Percentiles rank a stretch among this genome's conserved stretches.
Conservation (phyloP, 64 coral and sea anemone species). For the Porites australiensis region DNA sequence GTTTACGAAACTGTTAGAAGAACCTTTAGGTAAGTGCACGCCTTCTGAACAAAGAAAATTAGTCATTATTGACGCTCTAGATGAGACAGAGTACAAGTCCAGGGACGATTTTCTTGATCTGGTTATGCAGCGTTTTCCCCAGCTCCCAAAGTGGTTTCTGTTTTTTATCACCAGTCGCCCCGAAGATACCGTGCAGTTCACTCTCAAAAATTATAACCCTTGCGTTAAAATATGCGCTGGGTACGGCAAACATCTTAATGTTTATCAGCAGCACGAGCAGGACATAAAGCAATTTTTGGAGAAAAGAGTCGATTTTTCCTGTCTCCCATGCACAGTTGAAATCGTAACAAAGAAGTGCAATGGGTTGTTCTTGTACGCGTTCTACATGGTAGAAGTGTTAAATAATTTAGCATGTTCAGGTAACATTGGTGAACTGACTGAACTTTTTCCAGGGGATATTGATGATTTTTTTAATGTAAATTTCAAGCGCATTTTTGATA, state of each 20-base stretch:
- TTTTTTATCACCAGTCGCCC: slow-evolving; percentile 59
- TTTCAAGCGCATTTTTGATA: slow-evolving; percentile 43
- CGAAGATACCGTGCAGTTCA: not conserved
- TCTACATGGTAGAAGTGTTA: not conserved
- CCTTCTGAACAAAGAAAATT: not conserved
- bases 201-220: slow-evolving; percentile 15
- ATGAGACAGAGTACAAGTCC: slow-evolving; percentile 43
- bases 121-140: not conserved
- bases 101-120: slow-evolving; percentile 45
- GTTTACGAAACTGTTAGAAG: slow-evolving; percentile 45
- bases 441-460: slow-evolving; percentile 22
- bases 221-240: slow-evolving; percentile 38
- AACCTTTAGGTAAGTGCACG: slow-evolving; percentile 8
- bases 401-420: not conserved
- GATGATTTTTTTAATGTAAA: slow-evolving; percentile 24
- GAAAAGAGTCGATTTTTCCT: not conserved
- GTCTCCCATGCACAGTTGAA: not conserved
- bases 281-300: slow-evolving; percentile 16
- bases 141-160: slow-evolving; percentile 13
- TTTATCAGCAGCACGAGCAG: slow-evolving; percentile 14
- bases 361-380: slow-evolving; percentile 47
- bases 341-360: slow-evolving; percentile 5
- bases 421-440: not conserved
- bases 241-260: not conserved
- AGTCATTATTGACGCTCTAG: slow-evolving; percentile 46